Conservation (phyloP, 2,113 vertebrate species). For the Agapornis roseicollis region DNA sequence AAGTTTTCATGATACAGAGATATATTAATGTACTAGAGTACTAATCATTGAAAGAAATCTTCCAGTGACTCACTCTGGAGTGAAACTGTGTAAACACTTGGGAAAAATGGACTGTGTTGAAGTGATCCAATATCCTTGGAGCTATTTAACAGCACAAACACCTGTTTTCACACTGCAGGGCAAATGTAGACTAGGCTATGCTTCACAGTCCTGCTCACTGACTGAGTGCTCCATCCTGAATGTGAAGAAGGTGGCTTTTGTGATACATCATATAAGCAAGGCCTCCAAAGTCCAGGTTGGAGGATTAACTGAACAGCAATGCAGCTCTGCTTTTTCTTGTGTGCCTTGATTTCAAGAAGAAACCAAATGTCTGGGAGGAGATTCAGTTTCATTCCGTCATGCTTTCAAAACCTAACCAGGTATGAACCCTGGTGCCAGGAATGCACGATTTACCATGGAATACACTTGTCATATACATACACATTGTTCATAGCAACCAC, state of each 20-base stretch:
- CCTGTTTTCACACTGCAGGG: not conserved
- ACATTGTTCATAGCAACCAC: not conserved
- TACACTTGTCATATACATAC: not conserved
- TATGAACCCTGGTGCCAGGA: constrained; percentile 19
- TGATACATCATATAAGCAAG: not conserved
- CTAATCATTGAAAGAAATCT: not conserved
- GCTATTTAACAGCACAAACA: not conserved
- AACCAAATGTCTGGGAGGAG: not conserved
- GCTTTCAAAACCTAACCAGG: constrained; percentile 11
- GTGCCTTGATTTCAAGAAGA: not conserved
- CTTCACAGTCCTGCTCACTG: not conserved
- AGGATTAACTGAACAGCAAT: not conserved
- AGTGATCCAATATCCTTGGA: not conserved
- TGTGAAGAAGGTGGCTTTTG: not conserved
- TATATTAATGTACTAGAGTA: not conserved
- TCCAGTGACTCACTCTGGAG: not conserved
- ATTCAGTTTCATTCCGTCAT: not conserved
- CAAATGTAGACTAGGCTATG: not conserved
- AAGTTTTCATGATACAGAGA: not conserved
- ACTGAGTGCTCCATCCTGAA: not conserved
- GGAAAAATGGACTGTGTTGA: not conserved
- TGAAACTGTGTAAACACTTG: not conserved
- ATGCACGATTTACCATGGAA: not conserved
- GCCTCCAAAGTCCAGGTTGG: not conserved
- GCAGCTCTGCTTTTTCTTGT: not conserved